These are phyloP conservation scores for Scaptomyza graminum DNA, from an alignment of 1,140 invertebrate genomes.

Conservation along the genomic window DNA sequence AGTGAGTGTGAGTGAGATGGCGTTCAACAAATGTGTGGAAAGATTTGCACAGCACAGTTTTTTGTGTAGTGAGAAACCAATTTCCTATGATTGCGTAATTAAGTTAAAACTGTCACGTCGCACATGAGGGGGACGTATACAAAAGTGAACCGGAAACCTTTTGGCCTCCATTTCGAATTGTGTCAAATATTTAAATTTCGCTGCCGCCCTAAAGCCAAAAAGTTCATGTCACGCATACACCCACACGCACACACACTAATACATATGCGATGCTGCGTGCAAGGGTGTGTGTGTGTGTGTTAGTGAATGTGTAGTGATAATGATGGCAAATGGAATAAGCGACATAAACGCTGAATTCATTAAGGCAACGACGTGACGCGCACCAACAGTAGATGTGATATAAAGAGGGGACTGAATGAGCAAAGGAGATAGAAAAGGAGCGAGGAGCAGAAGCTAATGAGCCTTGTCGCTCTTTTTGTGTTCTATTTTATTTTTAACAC, in stretches of 20 bases:
- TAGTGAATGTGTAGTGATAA: conserved; percentile 62
- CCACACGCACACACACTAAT: conserved; percentile 23
- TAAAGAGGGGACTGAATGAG: neutral
- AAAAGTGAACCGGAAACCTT: conserved; percentile 28
- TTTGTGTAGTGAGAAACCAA: conserved; percentile 52
- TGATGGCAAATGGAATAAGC: conserved; percentile 83
- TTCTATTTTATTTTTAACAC: conserved; percentile 74
- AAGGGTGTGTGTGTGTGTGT: conserved; percentile 1
- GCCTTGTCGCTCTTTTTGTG: conserved; percentile 50
- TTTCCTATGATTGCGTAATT: conserved; percentile 78
- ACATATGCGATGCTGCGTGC: neutral
- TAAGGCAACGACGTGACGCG: conserved; percentile 73
- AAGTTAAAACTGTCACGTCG: conserved; percentile 69
- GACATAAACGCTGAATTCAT: conserved; percentile 83
- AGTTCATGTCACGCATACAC: conserved; percentile 53
- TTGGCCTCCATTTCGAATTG: conserved; percentile 52
- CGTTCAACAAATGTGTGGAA: conserved; percentile 33
- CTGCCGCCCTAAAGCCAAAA: conserved; percentile 30
- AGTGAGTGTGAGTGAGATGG: conserved; percentile 14
- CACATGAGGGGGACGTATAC: neutral
- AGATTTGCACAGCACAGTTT: conserved; percentile 13
- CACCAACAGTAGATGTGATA: neutral
- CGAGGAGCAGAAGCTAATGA: conserved; percentile 51
- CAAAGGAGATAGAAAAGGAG: neutral
- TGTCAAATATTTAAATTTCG: conserved; percentile 60